phyloP scores from a whole-genome alignment of 2,113 vertebrate genomes.

The Erpornis zantholeuca region DNA sequence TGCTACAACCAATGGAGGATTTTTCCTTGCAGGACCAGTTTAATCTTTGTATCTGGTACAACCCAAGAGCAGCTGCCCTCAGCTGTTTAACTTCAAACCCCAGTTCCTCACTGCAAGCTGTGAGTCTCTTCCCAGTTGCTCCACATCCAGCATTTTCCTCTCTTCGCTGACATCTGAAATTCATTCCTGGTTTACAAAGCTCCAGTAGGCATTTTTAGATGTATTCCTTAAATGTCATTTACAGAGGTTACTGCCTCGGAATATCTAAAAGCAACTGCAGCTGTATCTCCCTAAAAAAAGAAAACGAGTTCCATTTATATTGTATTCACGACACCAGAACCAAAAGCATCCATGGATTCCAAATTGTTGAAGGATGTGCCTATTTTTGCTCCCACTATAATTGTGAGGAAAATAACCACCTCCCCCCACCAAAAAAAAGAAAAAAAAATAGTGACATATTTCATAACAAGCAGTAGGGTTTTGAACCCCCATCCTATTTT shows the following conservation, averaged over 20 bases:
- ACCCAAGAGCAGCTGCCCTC: conserved; percentile 40
- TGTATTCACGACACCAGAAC: not conserved
- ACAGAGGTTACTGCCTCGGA: conserved; percentile 30
- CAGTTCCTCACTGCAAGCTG: not conserved
- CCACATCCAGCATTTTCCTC: not conserved
- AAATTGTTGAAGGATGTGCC: conserved; percentile 34
- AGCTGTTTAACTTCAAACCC: not conserved
- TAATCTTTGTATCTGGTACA: not conserved
- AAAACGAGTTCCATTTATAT: conserved; percentile 31
- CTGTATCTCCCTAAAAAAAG: conserved; percentile 61
- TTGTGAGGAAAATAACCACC: conserved; percentile 37
- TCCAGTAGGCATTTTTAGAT: conserved; percentile 19
- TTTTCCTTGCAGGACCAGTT: not conserved
- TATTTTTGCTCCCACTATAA: conserved; percentile 40
- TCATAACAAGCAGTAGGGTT: not conserved
- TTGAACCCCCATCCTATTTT: not conserved
- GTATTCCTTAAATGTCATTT: conserved; percentile 6
- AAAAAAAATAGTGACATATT: not conserved
- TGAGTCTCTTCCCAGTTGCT: not conserved
- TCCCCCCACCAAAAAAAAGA: not conserved
- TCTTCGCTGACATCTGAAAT: conserved; percentile 15
- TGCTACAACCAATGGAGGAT: not conserved
- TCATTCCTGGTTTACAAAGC: not conserved
- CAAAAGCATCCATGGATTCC: conserved; percentile 44
- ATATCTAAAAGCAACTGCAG: conserved; percentile 47